These are phyloP conservation scores for Phrynocephalus forsythii DNA, from an alignment of 2,797 vertebrate genomes.

Conservation along the genomic window DNA sequence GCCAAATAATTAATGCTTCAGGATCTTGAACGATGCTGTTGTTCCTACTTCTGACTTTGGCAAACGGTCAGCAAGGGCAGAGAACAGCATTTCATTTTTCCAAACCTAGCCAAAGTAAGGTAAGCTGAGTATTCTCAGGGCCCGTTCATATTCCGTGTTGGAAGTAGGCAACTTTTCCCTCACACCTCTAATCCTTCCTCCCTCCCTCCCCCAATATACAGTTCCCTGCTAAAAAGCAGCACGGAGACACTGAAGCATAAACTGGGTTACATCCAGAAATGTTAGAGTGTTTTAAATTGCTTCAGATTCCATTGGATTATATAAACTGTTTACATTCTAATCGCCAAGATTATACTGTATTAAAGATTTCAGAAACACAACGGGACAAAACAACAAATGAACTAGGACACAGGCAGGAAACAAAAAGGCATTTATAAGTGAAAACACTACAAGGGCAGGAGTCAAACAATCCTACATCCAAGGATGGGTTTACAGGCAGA, in stretches of 20 bases:
- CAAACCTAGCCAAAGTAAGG: constrained; percentile 34
- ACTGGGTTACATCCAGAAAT: not conserved
- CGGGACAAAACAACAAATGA: not conserved
- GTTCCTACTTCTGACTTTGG: constrained; percentile 39
- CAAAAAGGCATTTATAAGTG: not conserved
- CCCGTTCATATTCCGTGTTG: not conserved
- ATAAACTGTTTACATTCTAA: no score
- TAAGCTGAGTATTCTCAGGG: constrained; percentile 2
- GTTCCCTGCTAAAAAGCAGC: not conserved
- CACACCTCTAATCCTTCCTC: not conserved
- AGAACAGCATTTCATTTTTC: not conserved
- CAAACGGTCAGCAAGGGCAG: not conserved
- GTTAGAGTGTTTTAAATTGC: not conserved
- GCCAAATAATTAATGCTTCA: constrained; percentile 15
- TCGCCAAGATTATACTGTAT: no score
- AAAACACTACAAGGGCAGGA: not conserved
- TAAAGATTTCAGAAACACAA: not conserved
- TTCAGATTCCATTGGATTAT: not conserved
- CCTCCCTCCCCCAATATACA: not conserved
- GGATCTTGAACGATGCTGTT: constrained; percentile 35
- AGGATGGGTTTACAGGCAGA: not conserved
- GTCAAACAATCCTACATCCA: not conserved
- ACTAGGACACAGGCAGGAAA: not conserved
- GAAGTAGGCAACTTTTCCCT: not conserved
- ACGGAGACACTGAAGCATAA: not conserved